Conservation (phyloP, 2,888 invertebrate species). For the Lasioglossum vierecki region DNA sequence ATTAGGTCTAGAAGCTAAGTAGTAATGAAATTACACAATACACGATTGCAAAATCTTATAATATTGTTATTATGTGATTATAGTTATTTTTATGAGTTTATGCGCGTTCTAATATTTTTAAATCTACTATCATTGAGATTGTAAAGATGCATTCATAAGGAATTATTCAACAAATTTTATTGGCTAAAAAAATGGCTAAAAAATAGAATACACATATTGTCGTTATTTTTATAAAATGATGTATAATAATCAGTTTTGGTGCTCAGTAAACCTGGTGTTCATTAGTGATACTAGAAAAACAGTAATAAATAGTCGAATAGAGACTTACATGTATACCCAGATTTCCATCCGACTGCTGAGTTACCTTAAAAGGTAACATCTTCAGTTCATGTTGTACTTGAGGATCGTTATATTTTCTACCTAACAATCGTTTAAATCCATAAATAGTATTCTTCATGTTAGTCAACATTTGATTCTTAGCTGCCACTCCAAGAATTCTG, state of each 20-base stretch:
- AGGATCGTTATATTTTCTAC: constrained; percentile 95
- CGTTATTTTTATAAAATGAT: background rate
- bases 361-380: constrained; percentile 91
- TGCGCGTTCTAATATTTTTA: background rate
- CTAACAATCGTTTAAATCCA: constrained; percentile 96
- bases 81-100: background rate
- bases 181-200: background rate
- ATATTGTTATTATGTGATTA: background rate
- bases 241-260: background rate
- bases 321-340: constrained; percentile 93
- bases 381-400: constrained; percentile 93
- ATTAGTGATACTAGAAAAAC: background rate
- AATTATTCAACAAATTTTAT: background rate
- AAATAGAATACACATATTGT: background rate
- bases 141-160: background rate
- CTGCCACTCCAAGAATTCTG: constrained; percentile 97
- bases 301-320: background rate
- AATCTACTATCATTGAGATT: background rate
- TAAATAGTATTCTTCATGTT: constrained; percentile 98
- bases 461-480: constrained; percentile 98
- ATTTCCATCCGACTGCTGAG: constrained; percentile 90
- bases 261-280: background rate
- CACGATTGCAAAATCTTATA: constrained; percentile 13
- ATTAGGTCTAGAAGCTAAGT: background rate
- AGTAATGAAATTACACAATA: background rate